A percentile compares a stretch with the other conserved stretches of the same genome.
These are phyloP conservation scores for Chymomyza costata DNA, from an alignment of 1,140 invertebrate species.

Conservation along the genomic window DNA sequence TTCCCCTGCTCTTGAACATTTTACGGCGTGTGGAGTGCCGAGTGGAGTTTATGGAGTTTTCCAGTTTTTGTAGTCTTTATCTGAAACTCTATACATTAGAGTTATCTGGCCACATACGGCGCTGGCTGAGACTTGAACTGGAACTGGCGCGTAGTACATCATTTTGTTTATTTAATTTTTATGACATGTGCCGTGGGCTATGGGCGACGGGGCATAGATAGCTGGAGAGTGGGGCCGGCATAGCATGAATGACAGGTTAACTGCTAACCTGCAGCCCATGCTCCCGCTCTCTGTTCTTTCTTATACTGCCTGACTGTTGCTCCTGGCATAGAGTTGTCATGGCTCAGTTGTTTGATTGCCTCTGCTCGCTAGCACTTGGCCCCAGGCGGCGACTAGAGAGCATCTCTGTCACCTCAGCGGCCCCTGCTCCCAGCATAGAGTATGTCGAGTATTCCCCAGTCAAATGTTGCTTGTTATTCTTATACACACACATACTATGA, in stretches of 20 bases:
- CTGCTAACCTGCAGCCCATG: not conserved
- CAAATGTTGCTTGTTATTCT: slow-evolving; percentile 44
- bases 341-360: slow-evolving; percentile 72
- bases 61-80: no score
- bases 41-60: no score
- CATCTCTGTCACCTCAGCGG: not conserved
- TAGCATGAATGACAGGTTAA: no score
- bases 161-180: slow-evolving; percentile 74
- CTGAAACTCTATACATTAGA: slow-evolving; percentile 44
- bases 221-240: not conserved
- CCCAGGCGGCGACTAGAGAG: slow-evolving; percentile 40
- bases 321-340: slow-evolving; percentile 72
- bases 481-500: slow-evolving; percentile 16
- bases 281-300: slow-evolving; percentile 14
- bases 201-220: no score
- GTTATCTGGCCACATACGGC: slow-evolving; percentile 56
- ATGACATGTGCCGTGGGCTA: slow-evolving; percentile 69
- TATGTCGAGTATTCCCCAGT: slow-evolving; percentile 42
- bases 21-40: no score
- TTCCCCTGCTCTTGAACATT: no score
- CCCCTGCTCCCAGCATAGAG: slow-evolving; percentile 18
- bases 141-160: slow-evolving; percentile 41
- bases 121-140: not conserved
- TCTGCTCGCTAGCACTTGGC: slow-evolving; percentile 61
- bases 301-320: slow-evolving; percentile 34